Evolutionary conservation across 1,140 invertebrate genomes (phyloP), one percentile per base, ranked within the genome.

Genomic region (Centruroides sculpturatus): DNA sequence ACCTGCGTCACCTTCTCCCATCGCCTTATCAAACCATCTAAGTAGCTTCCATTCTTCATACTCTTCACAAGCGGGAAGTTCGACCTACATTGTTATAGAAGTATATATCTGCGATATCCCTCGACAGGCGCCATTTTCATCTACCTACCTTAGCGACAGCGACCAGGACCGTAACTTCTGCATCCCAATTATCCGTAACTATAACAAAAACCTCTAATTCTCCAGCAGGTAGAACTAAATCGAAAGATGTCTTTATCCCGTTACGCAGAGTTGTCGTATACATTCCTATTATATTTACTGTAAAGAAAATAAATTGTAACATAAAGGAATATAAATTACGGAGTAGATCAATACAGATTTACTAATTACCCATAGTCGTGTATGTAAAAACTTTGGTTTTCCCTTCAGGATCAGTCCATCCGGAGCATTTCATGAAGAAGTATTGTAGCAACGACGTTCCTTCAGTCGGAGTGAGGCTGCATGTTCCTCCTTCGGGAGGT

Each of bases 1-100:
- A 8, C 57, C 47, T 58, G 59, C 59, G 52, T 57, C 56, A 1
- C 62, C 62, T 54, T 63, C 62, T 4, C 54, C 62, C 5, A 63
- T 35, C 34, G 49, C 49, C 54, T 53, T 63, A 3, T 63, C 62
- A 56, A 59, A 59, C 34, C 50, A 47, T 11, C 57, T 13, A 1
- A 41, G 34, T 23, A 57, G n/a, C 23, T 63, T 58, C 48, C 53
- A 63, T 8, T 57, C 62, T 11, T 59, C 49, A 10, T 59, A 35
- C n/a, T 63, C 58, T 41, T 63, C 58, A 12, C 59, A 55, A 59
- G 55, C 41, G 12, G 62, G 62, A 11, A 63, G 53, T 11, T 3
- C 6, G 5, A 58, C 59, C 62, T 63, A 10, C 36, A 59, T n/a
- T 23, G 12, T 23, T 23, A 23, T 23, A 23, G 23, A 23, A 23